A percentile compares a stretch with the other conserved stretches of the same genome.
Conservation (phyloP, 2,888 invertebrate species). For the Parapristionchus giblindavisi region DNA sequence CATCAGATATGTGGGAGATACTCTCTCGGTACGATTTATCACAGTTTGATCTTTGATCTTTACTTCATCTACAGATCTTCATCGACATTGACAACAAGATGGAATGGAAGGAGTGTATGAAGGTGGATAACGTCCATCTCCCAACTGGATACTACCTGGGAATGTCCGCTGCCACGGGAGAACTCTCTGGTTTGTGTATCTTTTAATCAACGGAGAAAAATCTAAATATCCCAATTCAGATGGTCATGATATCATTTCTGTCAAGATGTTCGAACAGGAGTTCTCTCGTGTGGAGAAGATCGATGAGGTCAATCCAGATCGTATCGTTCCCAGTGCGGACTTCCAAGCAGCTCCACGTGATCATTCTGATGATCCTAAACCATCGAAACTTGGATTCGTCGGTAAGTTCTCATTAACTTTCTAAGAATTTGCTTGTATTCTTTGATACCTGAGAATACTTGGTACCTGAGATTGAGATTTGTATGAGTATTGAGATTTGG, state of each 20-base stretch:
- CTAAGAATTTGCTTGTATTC: neutral
- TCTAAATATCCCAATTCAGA: conserved; percentile 76
- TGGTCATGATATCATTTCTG: conserved; percentile 90
- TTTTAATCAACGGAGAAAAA: neutral
- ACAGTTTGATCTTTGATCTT: neutral
- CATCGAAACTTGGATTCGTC: conserved; percentile 85
- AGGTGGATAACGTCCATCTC: conserved; percentile 85
- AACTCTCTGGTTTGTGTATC: conserved; percentile 76
- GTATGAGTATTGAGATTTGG: too few species aligned
- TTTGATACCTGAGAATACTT: too few species aligned
- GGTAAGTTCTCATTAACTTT: conserved; percentile 73
- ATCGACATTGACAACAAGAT: conserved; percentile 90
- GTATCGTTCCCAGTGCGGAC: conserved; percentile 40
- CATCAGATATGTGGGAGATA: conserved; percentile 87
- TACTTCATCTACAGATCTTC: conserved; percentile 78
- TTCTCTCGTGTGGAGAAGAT: conserved; percentile 73
- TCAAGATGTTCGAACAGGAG: conserved; percentile 91
- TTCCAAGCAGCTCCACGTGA: conserved; percentile 84
- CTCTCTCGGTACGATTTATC: conserved; percentile 77
- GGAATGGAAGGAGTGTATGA: conserved; percentile 92
- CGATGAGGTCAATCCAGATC: conserved; percentile 51
- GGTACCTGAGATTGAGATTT: too few species aligned
- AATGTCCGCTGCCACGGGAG: conserved; percentile 93
- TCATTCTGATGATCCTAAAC: conserved; percentile 86
- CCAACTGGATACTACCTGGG: conserved; percentile 96